Conservation (phyloP, 2,113 vertebrate species). For the Blennius ocellaris region DNA sequence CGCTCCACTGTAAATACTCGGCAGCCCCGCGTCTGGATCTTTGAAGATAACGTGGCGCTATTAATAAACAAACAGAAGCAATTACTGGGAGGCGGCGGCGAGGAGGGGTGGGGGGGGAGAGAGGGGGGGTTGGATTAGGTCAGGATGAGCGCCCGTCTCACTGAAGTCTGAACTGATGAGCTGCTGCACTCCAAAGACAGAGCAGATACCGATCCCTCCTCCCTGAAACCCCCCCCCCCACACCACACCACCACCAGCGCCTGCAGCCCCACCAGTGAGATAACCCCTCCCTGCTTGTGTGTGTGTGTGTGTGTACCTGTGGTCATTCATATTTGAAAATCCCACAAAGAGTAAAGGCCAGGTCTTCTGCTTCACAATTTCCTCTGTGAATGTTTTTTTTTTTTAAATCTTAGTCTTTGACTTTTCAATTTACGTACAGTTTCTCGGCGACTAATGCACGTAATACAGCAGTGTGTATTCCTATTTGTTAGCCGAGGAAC, state of each 20-base stretch:
- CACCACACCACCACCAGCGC: conserved; percentile 45
- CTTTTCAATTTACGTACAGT: background rate
- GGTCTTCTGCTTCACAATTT: background rate
- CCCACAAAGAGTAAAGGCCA: background rate
- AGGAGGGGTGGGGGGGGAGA: conserved; percentile 72
- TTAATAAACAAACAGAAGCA: conserved; percentile 87
- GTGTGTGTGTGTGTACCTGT: conserved; percentile 17
- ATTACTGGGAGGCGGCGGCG: conserved; percentile 79
- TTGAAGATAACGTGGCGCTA: conserved; percentile 85
- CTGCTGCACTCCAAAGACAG: conserved; percentile 78
- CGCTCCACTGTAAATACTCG: conserved; percentile 70
- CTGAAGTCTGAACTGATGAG: conserved; percentile 81
- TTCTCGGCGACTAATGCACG: background rate
- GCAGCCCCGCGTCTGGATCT: conserved; percentile 83
- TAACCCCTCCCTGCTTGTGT: conserved; percentile 52
- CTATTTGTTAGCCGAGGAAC: too few relatives aligned
- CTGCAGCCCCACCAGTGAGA: conserved; percentile 65
- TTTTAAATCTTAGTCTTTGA: background rate
- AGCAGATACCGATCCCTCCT: conserved; percentile 76
- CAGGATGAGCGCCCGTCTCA: conserved; percentile 72
- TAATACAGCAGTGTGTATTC: background rate
- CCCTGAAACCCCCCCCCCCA: conserved; percentile 43
- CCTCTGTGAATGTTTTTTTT: background rate
- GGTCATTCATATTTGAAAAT: background rate
- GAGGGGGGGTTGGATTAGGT: conserved; percentile 82